A percentile compares a stretch with the other conserved stretches of the same genome.
Evolutionary conservation across 2,797 vertebrate genomes (phyloP).

Genomic region (Platalea minor): DNA sequence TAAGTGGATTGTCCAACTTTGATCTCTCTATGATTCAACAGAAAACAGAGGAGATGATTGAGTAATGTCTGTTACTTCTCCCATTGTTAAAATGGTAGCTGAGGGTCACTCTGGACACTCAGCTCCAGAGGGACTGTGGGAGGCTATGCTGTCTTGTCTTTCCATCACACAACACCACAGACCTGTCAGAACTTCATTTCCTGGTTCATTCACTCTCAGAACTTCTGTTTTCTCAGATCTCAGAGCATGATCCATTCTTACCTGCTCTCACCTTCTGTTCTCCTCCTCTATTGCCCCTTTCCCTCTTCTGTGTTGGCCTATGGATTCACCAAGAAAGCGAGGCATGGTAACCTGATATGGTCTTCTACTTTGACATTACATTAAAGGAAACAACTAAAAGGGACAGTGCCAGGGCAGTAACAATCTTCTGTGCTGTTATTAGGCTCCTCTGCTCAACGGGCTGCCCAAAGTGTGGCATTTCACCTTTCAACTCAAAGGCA

Average conservation of each 20-base stretch:
- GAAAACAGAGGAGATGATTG: not conserved
- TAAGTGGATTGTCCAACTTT: not conserved
- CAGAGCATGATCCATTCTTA: not conserved
- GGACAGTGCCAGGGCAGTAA: not conserved
- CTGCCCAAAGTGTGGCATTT: not conserved
- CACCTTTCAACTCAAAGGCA: not conserved
- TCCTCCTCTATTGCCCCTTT: not conserved
- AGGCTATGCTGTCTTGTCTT: not conserved
- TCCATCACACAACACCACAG: not conserved
- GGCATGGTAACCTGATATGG: not conserved
- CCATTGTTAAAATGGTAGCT: not conserved
- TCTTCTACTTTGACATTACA: not conserved
- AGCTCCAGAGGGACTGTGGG: not conserved
- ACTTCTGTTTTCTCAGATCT: not conserved
- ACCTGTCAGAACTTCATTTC: not conserved
- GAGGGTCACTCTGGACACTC: not conserved
- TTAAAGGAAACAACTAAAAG: not conserved
- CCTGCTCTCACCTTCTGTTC: not conserved
- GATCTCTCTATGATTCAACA: not conserved
- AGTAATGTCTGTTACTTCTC: not conserved
- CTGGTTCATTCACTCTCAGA: not conserved
- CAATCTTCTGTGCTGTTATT: not conserved
- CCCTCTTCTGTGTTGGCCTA: not conserved
- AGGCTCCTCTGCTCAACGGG: not conserved
- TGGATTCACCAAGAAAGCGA: not conserved